Conservation (phyloP, 2,888 invertebrate genomes). For the Mythimna vitellina region DNA sequence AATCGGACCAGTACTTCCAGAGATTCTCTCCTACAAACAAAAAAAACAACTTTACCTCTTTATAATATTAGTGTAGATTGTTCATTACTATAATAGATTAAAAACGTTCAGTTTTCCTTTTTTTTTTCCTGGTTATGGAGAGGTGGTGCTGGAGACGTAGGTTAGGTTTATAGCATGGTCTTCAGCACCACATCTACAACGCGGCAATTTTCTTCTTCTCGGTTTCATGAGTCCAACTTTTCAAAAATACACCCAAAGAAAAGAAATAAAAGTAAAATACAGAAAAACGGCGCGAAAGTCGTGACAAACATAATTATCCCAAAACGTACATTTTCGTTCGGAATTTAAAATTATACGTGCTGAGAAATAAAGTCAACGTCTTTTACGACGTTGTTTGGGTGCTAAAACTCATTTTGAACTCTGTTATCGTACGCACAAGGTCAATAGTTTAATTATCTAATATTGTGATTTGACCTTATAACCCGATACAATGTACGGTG, state of each 20-base stretch:
- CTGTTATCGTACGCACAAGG: conserved; percentile 41
- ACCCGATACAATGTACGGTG: conserved; percentile 5
- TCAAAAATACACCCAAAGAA: conserved; percentile 4
- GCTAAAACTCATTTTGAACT: conserved; percentile 24
- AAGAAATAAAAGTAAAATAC: conserved; percentile 2
- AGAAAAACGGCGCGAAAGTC: neutral
- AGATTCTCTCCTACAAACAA: too few species aligned
- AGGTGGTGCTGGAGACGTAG: too few species aligned
- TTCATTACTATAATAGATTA: neutral
- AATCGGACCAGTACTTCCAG: too few species aligned
- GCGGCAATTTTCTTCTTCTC: too few species aligned
- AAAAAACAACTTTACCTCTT: too few species aligned
- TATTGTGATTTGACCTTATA: conserved; percentile 33
- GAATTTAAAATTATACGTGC: neutral
- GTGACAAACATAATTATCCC: neutral
- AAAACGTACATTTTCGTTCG: conserved; percentile 17
- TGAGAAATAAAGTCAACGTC: conserved; percentile 2
- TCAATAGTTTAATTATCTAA: conserved; percentile 38
- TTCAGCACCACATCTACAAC: too few species aligned
- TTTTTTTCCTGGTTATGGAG: neutral
- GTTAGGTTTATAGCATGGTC: too few species aligned
- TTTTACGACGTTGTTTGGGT: conserved; percentile 3
- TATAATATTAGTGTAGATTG: too few species aligned
- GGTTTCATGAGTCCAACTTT: too few species aligned
- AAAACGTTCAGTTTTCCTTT: neutral